These are phyloP conservation scores for Lacerta bilineata DNA, from an alignment of 2,797 vertebrate species.

Conservation along the genomic window DNA sequence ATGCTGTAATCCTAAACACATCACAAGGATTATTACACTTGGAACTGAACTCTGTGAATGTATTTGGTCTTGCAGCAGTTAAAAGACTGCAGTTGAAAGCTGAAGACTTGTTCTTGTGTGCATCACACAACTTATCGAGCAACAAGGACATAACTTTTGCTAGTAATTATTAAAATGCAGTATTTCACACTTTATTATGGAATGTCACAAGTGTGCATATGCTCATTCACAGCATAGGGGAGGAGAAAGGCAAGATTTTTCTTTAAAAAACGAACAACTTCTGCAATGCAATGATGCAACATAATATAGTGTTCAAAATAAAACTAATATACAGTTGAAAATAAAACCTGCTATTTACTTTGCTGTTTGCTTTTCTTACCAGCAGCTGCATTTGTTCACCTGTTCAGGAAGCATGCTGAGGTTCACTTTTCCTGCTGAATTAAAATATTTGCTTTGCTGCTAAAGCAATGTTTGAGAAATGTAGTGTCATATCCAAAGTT, in stretches of 20 bases:
- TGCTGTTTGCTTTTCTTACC: not conserved
- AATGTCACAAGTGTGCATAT: too few species aligned
- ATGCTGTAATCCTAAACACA: constrained; percentile 35
- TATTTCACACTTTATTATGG: not conserved
- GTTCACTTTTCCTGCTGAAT: not conserved
- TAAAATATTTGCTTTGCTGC: constrained; percentile 20
- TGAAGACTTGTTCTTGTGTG: not conserved
- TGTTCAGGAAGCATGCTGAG: not conserved
- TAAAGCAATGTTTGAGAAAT: rapidly evolving
- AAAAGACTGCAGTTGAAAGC: not conserved
- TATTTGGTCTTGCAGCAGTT: not conserved
- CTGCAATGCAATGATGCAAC: constrained; percentile 31
- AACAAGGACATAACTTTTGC: not conserved
- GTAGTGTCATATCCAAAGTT: constrained; percentile 32
- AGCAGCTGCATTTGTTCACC: constrained; percentile 20
- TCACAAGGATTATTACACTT: not conserved
- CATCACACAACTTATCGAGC: not conserved
- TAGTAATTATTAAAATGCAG: not conserved
- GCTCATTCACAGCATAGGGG: too few species aligned
- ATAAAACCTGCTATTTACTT: constrained; percentile 29
- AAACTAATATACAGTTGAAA: constrained; percentile 7
- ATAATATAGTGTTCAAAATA: constrained; percentile 16
- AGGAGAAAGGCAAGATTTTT: not conserved
- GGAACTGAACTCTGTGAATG: not conserved
- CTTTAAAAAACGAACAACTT: not conserved